Evolutionary conservation across 2,888 invertebrate genomes (phyloP).

Genomic region (Chirona hameri): DNA sequence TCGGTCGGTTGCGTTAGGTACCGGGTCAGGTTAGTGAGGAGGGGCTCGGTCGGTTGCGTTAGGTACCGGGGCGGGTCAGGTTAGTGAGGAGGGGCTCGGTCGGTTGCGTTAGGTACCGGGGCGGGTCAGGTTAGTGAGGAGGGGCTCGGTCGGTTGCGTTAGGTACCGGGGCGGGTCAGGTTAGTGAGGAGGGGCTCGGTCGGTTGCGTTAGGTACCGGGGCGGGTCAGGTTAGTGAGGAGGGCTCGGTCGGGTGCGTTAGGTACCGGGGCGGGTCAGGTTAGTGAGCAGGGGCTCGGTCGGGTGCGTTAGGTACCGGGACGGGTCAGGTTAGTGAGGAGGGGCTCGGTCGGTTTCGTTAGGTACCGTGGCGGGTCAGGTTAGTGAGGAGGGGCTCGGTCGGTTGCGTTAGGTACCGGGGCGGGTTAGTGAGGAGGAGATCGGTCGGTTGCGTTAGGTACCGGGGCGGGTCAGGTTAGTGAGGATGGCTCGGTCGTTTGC

Average conservation of each 20-base stretch:
- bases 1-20: too few species aligned
- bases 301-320: too few species aligned
- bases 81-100: constrained; percentile 44
- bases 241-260: too few species aligned
- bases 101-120: too few species aligned
- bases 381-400: constrained; percentile 36
- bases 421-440: constrained; percentile 55
- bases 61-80: constrained; percentile 52
- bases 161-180: constrained; percentile 52
- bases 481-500: too few species aligned
- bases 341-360: too few species aligned
- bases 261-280: constrained; percentile 55
- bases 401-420: constrained; percentile 42
- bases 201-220: too few species aligned
- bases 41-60: too few species aligned
- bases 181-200: constrained; percentile 44
- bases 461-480: constrained; percentile 55
- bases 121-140: constrained; percentile 55
- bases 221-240: constrained; percentile 55
- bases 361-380: constrained; percentile 55
- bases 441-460: too few species aligned
- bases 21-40: constrained; percentile 55
- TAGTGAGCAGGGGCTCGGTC: constrained; percentile 36
- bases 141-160: too few species aligned
- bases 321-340: constrained; percentile 55